Base-by-base conservation (phyloP, 1,140 invertebrate species). In the Danaus melanippus region DNA sequence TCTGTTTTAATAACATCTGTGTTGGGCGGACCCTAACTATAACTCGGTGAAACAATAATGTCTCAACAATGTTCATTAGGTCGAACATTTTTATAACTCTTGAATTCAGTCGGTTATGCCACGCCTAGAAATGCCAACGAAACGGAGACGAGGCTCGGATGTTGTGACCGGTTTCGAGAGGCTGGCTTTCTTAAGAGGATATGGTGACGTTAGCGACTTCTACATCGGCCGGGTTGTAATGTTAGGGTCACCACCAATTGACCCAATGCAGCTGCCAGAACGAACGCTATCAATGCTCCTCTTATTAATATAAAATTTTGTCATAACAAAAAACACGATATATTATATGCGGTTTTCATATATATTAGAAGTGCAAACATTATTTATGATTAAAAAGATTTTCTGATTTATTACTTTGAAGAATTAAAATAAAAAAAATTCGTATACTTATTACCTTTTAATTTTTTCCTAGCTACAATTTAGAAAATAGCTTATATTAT, bases 161-260 rank as follows among this genome's bases (percentile, higher is more conserved):
- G 62, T 60, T 15, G 17, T 53, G 58, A 46, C 56, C 50, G 43
- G 53, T 66, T 73, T 50, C 42, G 63, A 56, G 54, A 66, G 61
- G 47, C 46, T 42, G 43, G 48, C 21, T 42, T 44, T 46, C 15
- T 53, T 48, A 42, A 53, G 56, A 47, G 53, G 50, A 60, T 58
- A 46, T 44, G 39, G 48, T 53, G 46, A 54, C 32, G 60, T 58
- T 47, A 54, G 56, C 58, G 62, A 62, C 53, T 68, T 59, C 69
- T 70, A 61, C 71, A 70, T 74, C 67, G 53, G 69, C 62, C 64
- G 67, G 60, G 56, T 79, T 76, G 49, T 69, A 74, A 67, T 72
- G 52, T 74, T 67, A 76, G 71, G 75, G 79, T 83, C 79, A 83
- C 65, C 69, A 60, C 58, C 74, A 83, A 83, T 83, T 83, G 76